Evolutionary conservation across 2,113 vertebrate genomes (phyloP).

Genomic region (Nesoenas mayeri): DNA sequence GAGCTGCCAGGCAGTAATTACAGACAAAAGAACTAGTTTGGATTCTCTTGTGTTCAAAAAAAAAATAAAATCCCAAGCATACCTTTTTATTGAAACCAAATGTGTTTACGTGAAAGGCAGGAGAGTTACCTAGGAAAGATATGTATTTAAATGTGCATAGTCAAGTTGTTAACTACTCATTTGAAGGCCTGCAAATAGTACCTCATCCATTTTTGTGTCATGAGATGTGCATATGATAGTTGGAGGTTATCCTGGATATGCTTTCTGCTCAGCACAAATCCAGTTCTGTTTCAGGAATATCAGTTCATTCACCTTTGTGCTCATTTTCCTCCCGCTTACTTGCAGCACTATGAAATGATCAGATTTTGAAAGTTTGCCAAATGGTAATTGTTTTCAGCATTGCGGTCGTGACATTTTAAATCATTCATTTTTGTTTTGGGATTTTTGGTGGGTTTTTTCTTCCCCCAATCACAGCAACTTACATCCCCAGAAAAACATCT

Average conservation of each 20-base stretch:
- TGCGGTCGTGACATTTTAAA: background rate
- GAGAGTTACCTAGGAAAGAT: background rate
- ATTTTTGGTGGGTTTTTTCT: background rate
- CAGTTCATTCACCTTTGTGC: background rate
- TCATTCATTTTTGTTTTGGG: background rate
- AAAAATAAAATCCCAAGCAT: background rate
- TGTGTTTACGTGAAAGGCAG: background rate
- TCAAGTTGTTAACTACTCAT: background rate
- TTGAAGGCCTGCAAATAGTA: constrained; percentile 1
- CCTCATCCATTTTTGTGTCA: background rate
- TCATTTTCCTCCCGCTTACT: background rate
- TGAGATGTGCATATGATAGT: background rate
- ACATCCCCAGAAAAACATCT: background rate
- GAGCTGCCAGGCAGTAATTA: background rate
- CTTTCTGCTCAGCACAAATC: background rate
- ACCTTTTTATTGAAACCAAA: background rate
- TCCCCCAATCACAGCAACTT: background rate
- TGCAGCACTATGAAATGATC: background rate
- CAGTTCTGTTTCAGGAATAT: background rate
- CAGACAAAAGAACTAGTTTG: background rate
- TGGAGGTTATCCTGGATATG: background rate
- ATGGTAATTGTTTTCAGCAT: background rate
- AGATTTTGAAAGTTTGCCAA: background rate
- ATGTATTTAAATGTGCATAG: background rate
- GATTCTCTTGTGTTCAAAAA: background rate